phyloP scores from a whole-genome alignment of 1,140 invertebrate genomes.

The Lordiphosa stackelbergi region DNA sequence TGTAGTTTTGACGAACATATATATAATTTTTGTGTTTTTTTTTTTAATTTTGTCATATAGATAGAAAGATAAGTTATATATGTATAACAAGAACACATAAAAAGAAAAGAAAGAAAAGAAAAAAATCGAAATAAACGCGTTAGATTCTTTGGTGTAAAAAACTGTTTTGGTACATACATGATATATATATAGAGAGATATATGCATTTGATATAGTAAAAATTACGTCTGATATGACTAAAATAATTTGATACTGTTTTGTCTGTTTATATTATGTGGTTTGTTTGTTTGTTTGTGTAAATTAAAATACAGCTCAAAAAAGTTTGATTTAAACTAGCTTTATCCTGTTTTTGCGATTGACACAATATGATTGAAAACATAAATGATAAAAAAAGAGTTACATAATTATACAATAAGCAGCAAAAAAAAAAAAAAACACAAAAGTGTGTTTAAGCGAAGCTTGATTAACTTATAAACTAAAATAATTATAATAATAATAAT shows the following conservation, averaged over 20 bases:
- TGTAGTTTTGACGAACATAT: slow-evolving; percentile 77
- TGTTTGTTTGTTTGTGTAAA: slow-evolving; percentile 12
- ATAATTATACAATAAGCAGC: slow-evolving; percentile 5
- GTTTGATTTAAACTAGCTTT: slow-evolving; percentile 18
- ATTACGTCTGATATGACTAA: slow-evolving; percentile 31
- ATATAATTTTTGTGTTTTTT: slow-evolving; percentile 73
- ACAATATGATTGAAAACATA: slow-evolving; percentile 46
- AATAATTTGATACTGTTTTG: slow-evolving; percentile 1
- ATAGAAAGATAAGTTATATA: slow-evolving; percentile 32
- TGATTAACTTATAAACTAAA: slow-evolving; percentile 16
- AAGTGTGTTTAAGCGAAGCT: slow-evolving; percentile 4
- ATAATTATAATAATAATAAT: slow-evolving; percentile 37
- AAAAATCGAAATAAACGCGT: slow-evolving; percentile 78
- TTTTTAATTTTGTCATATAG: slow-evolving; percentile 55
- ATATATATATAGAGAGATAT: slow-evolving; percentile 50
- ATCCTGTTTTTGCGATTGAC: slow-evolving; percentile 57
- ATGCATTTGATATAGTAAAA: slow-evolving; percentile 32
- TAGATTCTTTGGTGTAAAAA: slow-evolving; percentile 74
- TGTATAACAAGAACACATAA: slow-evolving; percentile 75
- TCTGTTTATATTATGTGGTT: slow-evolving; percentile 16
- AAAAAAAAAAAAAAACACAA: slow-evolving; percentile 25
- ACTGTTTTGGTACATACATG: slow-evolving; percentile 49
- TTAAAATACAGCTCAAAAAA: slow-evolving; percentile 10
- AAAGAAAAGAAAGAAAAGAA: slow-evolving; percentile 76
- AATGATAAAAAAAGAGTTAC: slow-evolving; percentile 1